phyloP scores from a whole-genome alignment of 2,888 invertebrate genomes.

The Apamea anceps region DNA sequence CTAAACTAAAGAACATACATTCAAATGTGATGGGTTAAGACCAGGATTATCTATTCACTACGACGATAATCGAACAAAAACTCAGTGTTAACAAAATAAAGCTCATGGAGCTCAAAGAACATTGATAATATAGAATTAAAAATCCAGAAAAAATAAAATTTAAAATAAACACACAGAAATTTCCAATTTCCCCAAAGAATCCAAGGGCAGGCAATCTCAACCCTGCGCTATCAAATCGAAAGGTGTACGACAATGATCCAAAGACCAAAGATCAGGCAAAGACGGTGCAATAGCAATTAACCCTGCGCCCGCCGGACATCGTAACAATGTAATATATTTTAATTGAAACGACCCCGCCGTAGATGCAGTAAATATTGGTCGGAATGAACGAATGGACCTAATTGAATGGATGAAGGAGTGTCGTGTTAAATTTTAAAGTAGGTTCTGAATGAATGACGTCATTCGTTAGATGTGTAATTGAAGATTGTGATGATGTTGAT shows the following conservation, averaged over 20 bases:
- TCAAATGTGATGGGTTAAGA: neutral
- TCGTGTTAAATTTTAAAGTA: conserved; percentile 65
- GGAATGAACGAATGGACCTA: conserved; percentile 72
- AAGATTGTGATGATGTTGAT: conserved; percentile 44
- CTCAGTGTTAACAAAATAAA: neutral
- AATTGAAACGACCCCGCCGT: conserved; percentile 87
- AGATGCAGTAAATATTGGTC: conserved; percentile 77
- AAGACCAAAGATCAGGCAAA: conserved; percentile 85
- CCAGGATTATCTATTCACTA: neutral
- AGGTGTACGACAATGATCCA: conserved; percentile 83
- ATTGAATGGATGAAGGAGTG: conserved; percentile 67
- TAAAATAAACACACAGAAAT: neutral
- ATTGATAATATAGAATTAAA: neutral
- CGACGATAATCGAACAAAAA: neutral
- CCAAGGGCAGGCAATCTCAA: conserved; percentile 59
- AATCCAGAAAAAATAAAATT: neutral
- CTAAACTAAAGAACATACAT: neutral
- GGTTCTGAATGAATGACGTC: conserved; percentile 65
- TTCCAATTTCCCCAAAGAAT: conserved; percentile 19
- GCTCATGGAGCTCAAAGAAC: neutral
- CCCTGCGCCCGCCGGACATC: conserved; percentile 78
- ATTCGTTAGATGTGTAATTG: conserved; percentile 54
- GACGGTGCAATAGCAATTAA: conserved; percentile 88
- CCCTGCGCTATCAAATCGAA: conserved; percentile 79
- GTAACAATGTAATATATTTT: conserved; percentile 89